phyloP scores from a whole-genome alignment of 2,888 invertebrate genomes.

The Pterostichus madidus region DNA sequence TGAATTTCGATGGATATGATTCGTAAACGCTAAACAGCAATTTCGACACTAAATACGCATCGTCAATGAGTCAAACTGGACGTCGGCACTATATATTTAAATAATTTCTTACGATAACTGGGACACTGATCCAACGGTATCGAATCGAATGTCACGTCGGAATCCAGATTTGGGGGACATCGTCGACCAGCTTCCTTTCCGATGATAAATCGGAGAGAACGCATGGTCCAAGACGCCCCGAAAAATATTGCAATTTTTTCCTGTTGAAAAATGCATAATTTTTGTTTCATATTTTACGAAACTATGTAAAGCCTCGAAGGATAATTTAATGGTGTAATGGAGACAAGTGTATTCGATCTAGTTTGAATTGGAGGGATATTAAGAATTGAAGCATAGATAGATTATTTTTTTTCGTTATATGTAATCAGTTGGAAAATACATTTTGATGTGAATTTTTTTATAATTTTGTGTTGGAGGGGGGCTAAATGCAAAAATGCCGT shows the following conservation, averaged over 20 bases:
- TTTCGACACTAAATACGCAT: conserved; percentile 50
- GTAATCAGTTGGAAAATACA: conserved; percentile 67
- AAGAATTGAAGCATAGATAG: conserved; percentile 65
- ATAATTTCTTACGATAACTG: conserved; percentile 56
- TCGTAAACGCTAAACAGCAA: conserved; percentile 47
- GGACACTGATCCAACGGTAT: conserved; percentile 31
- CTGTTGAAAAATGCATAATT: conserved; percentile 67
- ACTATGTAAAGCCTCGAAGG: conserved; percentile 63
- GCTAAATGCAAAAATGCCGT: conserved; percentile 63
- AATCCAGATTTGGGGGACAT: conserved; percentile 42
- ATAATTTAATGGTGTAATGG: conserved; percentile 66
- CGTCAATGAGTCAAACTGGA: conserved; percentile 50
- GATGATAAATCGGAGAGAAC: background rate
- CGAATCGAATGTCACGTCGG: conserved; percentile 57
- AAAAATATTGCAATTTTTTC: conserved; percentile 66
- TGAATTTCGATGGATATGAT: conserved; percentile 52
- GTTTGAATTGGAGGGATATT: conserved; percentile 67
- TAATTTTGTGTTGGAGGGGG: conserved; percentile 67
- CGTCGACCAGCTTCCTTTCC: conserved; percentile 19
- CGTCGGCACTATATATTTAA: conserved; percentile 62
- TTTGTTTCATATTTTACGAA: conserved; percentile 63
- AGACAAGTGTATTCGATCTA: conserved; percentile 65
- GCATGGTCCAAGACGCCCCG: conserved; percentile 1
- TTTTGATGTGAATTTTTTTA: conserved; percentile 63
- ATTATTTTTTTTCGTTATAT: conserved; percentile 51